These are phyloP conservation scores for Homarus gammarus DNA, from an alignment of 2,888 invertebrate species.

Conservation along the genomic window DNA sequence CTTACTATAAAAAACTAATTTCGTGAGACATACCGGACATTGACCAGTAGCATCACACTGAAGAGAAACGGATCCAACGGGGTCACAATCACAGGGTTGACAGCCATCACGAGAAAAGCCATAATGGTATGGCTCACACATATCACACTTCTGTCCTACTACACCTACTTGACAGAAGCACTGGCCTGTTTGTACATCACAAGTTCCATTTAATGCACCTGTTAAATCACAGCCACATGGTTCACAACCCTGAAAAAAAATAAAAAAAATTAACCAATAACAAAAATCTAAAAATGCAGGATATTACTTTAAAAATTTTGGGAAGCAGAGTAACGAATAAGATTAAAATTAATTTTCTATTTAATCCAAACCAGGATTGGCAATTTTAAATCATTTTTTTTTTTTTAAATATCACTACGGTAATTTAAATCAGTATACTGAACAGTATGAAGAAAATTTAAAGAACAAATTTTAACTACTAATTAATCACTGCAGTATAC, in stretches of 20 bases:
- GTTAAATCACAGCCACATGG: conserved; percentile 88
- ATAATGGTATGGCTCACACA: conserved; percentile 86
- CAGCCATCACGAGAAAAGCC: conserved; percentile 85
- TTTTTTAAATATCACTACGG: too few species aligned
- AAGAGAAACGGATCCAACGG: conserved; percentile 90
- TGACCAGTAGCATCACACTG: conserved; percentile 94
- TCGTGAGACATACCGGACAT: conserved; percentile 84
- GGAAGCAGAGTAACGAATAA: too few species aligned
- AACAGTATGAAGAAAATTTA: too few species aligned
- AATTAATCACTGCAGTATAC: too few species aligned
- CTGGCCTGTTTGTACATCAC: conserved; percentile 88
- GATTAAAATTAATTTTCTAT: too few species aligned
- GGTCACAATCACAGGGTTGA: conserved; percentile 91
- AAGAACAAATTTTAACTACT: too few species aligned
- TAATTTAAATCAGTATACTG: too few species aligned
- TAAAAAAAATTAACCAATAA: neutral
- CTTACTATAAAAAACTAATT: neutral
- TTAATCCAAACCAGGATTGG: too few species aligned
- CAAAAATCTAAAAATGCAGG: neutral
- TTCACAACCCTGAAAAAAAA: conserved; percentile 83
- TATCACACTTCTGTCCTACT: conserved; percentile 87
- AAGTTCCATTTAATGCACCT: conserved; percentile 86
- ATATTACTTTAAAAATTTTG: too few species aligned
- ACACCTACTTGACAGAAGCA: conserved; percentile 87
- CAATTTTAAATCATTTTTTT: too few species aligned